These are phyloP conservation scores for Cyclopterus lumpus DNA, from an alignment of 2,797 vertebrate genomes.

Conservation along the genomic window DNA sequence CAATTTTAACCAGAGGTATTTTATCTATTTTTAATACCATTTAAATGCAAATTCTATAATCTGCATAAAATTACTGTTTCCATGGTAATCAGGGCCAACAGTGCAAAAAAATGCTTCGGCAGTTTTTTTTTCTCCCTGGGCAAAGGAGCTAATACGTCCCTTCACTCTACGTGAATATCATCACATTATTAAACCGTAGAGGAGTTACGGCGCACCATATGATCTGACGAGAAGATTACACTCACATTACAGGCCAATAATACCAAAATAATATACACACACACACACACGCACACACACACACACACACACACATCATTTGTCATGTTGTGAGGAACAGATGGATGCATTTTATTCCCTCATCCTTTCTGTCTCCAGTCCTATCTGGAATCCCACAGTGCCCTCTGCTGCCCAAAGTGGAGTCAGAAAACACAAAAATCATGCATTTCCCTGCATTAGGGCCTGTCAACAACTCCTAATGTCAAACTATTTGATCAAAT, in stretches of 20 bases:
- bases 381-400: conserved; percentile 56
- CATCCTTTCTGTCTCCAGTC: conserved; percentile 11
- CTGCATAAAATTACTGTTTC: conserved; percentile 65
- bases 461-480: conserved; percentile 35
- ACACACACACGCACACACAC: neutral
- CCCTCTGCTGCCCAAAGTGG: conserved; percentile 70
- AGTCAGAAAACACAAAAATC: conserved; percentile 8
- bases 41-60: conserved; percentile 78
- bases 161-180: conserved; percentile 12
- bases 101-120: conserved; percentile 54
- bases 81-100: conserved; percentile 61
- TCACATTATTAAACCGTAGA: conserved; percentile 27
- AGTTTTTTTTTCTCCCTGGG: conserved; percentile 18
- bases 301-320: neutral
- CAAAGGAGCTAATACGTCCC: conserved; percentile 31
- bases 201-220: neutral
- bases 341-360: conserved; percentile 20
- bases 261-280: neutral
- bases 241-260: neutral
- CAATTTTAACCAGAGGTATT: conserved; percentile 53
- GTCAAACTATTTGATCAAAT: conserved; percentile 20
- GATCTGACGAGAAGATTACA: conserved; percentile 3
- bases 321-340: conserved; percentile 21
- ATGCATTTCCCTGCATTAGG: conserved; percentile 13
- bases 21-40: conserved; percentile 70